Evolutionary conservation across 2,113 vertebrate species (phyloP), one percentile per base, ranked within the genome.

Genomic region (Chamaea fasciata): DNA sequence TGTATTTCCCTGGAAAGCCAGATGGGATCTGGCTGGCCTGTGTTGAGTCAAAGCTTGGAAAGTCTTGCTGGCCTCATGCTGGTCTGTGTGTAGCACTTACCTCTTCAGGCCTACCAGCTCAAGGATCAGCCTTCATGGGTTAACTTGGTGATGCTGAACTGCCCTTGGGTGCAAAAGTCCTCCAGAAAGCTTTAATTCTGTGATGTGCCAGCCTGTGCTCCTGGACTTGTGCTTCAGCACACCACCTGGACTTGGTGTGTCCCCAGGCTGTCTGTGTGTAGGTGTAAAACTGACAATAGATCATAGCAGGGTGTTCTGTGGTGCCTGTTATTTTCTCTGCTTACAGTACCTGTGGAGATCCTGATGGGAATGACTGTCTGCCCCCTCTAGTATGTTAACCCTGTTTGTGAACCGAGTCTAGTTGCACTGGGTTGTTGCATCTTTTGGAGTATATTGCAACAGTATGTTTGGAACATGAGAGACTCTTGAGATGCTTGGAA

Each of bases 361-460:
- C 10, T 0, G 0, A 2, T 28, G 55, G 27, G 37, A 27, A 17
- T 77, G 50, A 20, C 22, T 69, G 8, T 14, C 37, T 69, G 39
- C 11, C 46, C 6, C 5, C 4, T 62, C 16, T 17, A 5, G 31
- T 46, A 16, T 5, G 30, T 67, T 46, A 49, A 21, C 17, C 0
- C 2, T 47, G 47, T 69, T 49, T 86, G 35, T 41, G 35, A 50
- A 21, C 35, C 0, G 0, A 15, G 18, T 81, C 27, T 30, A 4
- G 21, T 65, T 78, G 71, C 4, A 1, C 44, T 31, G 35, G 33
- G 1, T 19, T 56, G 18, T 77, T 71, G 31, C 22, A 21, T 69
- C 12, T 77, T 68, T 33, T 52, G 55, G 10, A 15, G 24, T 69
- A 26, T 41, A 23, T 49, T 81, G 11, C 26, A 91, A 15, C 27